Conservation (phyloP, 2,113 vertebrate genomes). For the Seriola aureovittata region DNA sequence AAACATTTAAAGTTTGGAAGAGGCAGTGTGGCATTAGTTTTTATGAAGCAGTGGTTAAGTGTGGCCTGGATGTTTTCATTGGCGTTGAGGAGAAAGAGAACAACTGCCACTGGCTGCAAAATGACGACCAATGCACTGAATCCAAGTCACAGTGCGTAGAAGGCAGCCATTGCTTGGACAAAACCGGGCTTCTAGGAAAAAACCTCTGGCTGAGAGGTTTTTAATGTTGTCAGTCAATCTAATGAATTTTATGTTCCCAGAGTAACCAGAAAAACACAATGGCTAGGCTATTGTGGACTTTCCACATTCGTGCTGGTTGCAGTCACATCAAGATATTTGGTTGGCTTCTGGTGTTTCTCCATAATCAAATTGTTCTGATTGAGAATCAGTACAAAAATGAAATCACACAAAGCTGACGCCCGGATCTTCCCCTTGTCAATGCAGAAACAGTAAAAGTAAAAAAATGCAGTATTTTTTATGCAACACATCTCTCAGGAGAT, state of each 20-base stretch:
- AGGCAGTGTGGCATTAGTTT: constrained; percentile 30
- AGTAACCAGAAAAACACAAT: constrained; percentile 30
- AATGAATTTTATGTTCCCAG: constrained; percentile 20
- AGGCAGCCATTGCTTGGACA: not conserved
- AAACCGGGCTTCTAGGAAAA: constrained; percentile 25
- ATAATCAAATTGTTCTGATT: constrained; percentile 5
- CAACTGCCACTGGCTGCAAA: constrained; percentile 49
- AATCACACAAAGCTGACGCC: not conserved
- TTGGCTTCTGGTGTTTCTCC: constrained; percentile 1
- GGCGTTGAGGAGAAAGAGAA: constrained; percentile 17
- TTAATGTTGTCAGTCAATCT: constrained; percentile 1
- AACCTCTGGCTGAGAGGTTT: not conserved
- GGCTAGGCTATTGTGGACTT: not conserved
- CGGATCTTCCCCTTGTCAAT: not conserved
- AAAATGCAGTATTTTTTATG: constrained; percentile 6
- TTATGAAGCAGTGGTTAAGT: constrained; percentile 40
- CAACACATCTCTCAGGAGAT: not conserved
- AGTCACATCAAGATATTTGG: not conserved
- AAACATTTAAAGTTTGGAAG: constrained; percentile 36
- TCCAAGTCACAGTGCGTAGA: constrained; percentile 22
- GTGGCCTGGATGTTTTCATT: constrained; percentile 54
- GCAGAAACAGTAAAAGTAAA: not conserved
- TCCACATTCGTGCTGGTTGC: not conserved
- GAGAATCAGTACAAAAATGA: not conserved
- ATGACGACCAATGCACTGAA: constrained; percentile 12